These are phyloP conservation scores for Phyllotis vaccarum DNA, from an alignment of 2,797 vertebrate genomes.

Conservation along the genomic window DNA sequence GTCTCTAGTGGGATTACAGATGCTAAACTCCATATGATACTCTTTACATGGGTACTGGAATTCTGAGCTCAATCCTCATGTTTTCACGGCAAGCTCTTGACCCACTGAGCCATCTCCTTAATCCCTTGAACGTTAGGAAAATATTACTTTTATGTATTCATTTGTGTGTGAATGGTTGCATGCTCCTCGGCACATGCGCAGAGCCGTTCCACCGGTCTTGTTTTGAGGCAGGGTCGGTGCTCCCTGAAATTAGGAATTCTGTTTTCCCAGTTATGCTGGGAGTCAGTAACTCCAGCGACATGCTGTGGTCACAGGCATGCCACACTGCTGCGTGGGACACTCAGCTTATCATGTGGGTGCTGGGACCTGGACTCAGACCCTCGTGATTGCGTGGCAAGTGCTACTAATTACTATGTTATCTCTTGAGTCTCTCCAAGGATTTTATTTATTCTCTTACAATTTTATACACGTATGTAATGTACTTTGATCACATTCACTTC, in stretches of 20 bases:
- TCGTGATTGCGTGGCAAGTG: not conserved
- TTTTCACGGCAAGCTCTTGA: not conserved
- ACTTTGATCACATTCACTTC: not conserved
- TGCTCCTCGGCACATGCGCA: not conserved
- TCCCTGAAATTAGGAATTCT: not conserved
- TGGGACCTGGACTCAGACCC: not conserved
- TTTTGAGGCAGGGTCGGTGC: not conserved
- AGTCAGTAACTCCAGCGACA: not conserved
- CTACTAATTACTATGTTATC: no score
- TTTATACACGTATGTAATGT: not conserved
- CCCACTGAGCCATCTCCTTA: not conserved
- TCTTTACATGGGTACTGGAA: not conserved
- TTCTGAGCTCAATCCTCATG: not conserved
- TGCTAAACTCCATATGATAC: not conserved
- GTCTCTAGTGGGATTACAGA: not conserved
- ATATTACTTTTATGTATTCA: not conserved
- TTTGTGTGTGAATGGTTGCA: not conserved
- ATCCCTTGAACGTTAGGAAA: not conserved
- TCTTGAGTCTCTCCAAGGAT: not conserved
- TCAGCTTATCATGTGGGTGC: not conserved
- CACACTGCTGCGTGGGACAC: not conserved
- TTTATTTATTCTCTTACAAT: not conserved
- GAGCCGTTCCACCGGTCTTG: not conserved
- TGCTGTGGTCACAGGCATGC: not conserved
- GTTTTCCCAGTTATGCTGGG: not conserved